Evolutionary conservation across 2,113 vertebrate genomes (phyloP).

Genomic region (Chitala chitala): DNA sequence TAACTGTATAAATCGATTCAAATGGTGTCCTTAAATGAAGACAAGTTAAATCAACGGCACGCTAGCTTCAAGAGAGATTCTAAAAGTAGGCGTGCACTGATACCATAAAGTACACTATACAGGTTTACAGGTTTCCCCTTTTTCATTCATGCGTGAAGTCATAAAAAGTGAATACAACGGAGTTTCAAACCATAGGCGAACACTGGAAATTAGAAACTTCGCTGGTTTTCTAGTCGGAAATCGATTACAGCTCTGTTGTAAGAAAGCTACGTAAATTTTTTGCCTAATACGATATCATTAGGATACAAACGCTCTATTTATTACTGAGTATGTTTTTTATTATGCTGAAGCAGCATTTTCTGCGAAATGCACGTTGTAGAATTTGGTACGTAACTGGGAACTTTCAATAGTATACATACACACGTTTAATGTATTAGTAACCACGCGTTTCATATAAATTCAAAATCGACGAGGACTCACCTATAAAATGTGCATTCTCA

Average conservation of each 20-base stretch:
- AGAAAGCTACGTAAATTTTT: too few species aligned
- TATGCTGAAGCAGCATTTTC: too few species aligned
- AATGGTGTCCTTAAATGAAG: constrained; percentile 72
- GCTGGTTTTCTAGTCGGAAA: too few species aligned
- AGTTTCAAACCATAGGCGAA: background rate
- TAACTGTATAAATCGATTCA: constrained; percentile 66
- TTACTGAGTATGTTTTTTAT: background rate
- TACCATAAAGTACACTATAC: constrained; percentile 38
- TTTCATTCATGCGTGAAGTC: constrained; percentile 37
- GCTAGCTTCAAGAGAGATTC: constrained; percentile 66
- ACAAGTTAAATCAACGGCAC: constrained; percentile 76
- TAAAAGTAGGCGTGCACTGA: constrained; percentile 51
- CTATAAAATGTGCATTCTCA: background rate
- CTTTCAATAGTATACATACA: background rate
- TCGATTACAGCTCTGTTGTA: too few species aligned
- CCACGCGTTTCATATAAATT: background rate
- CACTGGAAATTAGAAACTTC: background rate
- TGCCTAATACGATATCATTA: too few species aligned
- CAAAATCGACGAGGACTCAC: background rate
- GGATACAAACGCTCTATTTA: background rate
- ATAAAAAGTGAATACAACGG: constrained; percentile 19
- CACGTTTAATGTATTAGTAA: background rate
- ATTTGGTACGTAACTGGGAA: background rate
- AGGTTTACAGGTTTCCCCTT: constrained; percentile 46
- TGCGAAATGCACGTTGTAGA: too few species aligned